Evolutionary conservation across 2,797 vertebrate species (phyloP), one percentile per base, ranked within the genome.

Genomic region (Coregonus sp.): DNA sequence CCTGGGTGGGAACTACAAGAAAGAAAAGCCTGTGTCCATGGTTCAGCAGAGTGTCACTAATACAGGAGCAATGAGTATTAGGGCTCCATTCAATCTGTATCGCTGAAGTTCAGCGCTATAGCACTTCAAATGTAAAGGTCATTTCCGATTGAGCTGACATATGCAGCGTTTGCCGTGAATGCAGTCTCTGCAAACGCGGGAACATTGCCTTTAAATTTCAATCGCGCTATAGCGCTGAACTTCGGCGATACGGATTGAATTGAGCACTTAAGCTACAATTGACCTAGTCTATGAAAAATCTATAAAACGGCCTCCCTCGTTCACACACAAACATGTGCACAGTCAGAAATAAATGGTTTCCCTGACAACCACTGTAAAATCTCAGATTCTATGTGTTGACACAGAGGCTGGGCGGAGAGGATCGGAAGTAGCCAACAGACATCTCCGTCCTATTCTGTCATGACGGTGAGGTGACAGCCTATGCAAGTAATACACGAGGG

Each of bases 401-500:
- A 47, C 2, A 47, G 9, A 47, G 40, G 9, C 2, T 29, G 29
- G 33, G 29, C 1, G 70, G 51, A 15, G 15, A 69, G 12, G 14
- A 31, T 51, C 59, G 61, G 77, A 74, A 70, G 12, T 7, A 25
- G 72, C 29, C 35, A 51, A 61, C 56, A 61, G 1, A 61, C 56
- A 83, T 85, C 86, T 82, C 88, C 86, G 87, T 86, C 86, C 65
- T 80, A 73, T 86, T 77, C 75, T 67, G 37, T 75, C 51, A 70
- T 70, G 15, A 79, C 25, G 1, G n/a, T 70, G 70, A 33, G 73
- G 70, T 80, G 81, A 5, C 56, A 31, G 25, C 52, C 73, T 80
- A 82, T 75, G 81, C 77, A 78, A 83, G 80, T 85, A 89, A 81
- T 77, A 88, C 85, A 90, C 80, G 54, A 85, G 72, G 73, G 77